Evolutionary conservation across 2,888 invertebrate genomes (phyloP).

Genomic region (Conus canariensis): DNA sequence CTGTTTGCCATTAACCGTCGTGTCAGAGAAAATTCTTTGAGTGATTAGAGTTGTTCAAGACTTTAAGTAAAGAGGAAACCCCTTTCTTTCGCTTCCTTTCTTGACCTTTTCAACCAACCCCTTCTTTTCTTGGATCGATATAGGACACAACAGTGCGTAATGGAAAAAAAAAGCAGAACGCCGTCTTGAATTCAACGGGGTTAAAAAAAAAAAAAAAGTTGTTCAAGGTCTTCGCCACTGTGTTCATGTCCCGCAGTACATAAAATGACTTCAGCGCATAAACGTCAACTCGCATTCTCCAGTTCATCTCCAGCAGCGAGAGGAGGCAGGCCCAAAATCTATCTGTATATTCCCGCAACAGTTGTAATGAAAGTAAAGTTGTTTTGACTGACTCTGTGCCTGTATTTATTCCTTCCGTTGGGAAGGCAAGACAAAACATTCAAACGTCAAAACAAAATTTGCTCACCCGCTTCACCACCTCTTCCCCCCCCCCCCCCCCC

Average conservation of each 20-base stretch:
- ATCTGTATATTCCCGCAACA: neutral
- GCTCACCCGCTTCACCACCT: neutral
- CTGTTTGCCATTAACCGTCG: slow-evolving; percentile 39
- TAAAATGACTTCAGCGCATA: neutral
- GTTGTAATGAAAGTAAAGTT: neutral
- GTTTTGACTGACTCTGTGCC: neutral
- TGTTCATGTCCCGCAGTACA: too few species aligned
- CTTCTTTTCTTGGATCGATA: neutral
- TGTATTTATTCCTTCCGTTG: neutral
- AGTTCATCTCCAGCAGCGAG: neutral
- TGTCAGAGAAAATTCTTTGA: slow-evolving; percentile 43
- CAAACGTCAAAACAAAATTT: neutral
- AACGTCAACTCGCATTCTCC: neutral
- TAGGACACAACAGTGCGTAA: too few species aligned
- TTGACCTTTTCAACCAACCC: neutral
- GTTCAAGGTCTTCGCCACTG: too few species aligned
- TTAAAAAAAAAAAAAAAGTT: too few species aligned
- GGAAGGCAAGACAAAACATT: slow-evolving; percentile 8
- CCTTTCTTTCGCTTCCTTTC: neutral
- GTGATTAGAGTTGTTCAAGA: slow-evolving; percentile 42
- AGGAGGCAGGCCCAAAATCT: neutral
- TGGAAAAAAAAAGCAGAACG: too few species aligned
- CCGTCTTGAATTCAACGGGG: too few species aligned
- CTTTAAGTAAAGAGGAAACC: slow-evolving; percentile 36
- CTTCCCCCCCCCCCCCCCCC: neutral